Base-by-base conservation (phyloP, 2,888 invertebrate genomes). In the Sinodicranocentrus sp. region DNA sequence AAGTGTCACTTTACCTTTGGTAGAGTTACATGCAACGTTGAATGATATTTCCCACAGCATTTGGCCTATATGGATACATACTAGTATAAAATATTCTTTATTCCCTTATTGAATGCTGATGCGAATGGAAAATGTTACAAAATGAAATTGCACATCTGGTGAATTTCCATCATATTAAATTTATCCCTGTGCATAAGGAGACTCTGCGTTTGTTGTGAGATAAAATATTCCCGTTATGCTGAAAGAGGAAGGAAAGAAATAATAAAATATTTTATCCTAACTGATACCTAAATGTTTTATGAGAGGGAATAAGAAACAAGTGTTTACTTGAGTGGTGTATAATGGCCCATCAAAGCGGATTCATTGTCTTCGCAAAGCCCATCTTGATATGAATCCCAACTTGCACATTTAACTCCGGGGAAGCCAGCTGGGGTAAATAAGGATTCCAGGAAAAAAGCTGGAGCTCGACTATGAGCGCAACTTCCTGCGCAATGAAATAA, bases 401-500 rank as follows among this genome's bases (percentile, higher is more conserved):
- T 48, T 3, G 15, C 6, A 17, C 79, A 79, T 19, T 71, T 61
- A 23, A 43, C 39, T 23, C 59, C 19, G 15, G 26, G 26, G 63
- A 79, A 79, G 0, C 71, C 79, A 1, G n/a, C 21, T n/a, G 57
- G 28, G 5, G 28, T 3, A 0, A 19, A 39, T 21, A 79, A 2
- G 15, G 61, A 61, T 28, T 79, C 79, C 10, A 19, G 44, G 6
- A 25, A 52, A 23, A 70, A 71, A 48, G 70, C 71, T 28, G 70
- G 70, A 17, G 71, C 61, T 28, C 79, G 44, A 15, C 48, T 52
- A 48, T 79, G 79, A 28, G 70, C 70, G 44, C 79, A 79, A 0
- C 65, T 21, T 28, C 71, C 79, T n/a, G n/a, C n/a, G n/a, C n/a
- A n/a, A n/a, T n/a, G n/a, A n/a, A n/a, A n/a, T n/a, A n/a, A n/a